Evolutionary conservation across 1,140 invertebrate species (phyloP).

Genomic region (Heliconius congener): DNA sequence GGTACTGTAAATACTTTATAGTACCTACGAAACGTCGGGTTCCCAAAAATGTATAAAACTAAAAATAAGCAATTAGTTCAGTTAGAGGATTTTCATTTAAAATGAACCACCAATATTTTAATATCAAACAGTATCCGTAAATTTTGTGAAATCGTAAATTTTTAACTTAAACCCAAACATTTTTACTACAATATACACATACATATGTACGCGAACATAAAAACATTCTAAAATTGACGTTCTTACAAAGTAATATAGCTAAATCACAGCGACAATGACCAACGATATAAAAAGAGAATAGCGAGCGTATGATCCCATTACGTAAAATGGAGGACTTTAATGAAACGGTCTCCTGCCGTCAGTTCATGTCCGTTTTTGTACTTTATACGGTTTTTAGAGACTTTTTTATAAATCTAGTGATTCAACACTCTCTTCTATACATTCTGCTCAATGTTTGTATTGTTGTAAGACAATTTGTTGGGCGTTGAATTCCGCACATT

Average conservation of each 20-base stretch:
- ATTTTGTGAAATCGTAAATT: too few relatives aligned
- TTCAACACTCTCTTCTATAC: background rate
- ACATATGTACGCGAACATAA: background rate
- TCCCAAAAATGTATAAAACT: too few relatives aligned
- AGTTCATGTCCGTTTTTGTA: constrained; percentile 41
- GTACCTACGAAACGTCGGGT: too few relatives aligned
- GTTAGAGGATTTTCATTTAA: too few relatives aligned
- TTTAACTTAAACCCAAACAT: background rate
- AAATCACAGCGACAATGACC: constrained; percentile 40
- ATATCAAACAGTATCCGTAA: too few relatives aligned
- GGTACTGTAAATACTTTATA: too few relatives aligned
- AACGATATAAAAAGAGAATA: constrained; percentile 47
- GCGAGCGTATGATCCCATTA: constrained; percentile 46
- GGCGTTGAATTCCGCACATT: background rate
- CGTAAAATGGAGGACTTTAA: constrained; percentile 47
- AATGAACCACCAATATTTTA: too few relatives aligned
- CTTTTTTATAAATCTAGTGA: background rate
- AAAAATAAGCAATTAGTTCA: too few relatives aligned
- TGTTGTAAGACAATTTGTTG: background rate
- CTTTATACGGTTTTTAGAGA: constrained; percentile 24
- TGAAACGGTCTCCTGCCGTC: constrained; percentile 43
- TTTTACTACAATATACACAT: background rate
- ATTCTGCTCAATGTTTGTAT: too few relatives aligned
- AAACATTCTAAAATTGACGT: constrained; percentile 11
- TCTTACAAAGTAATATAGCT: constrained; percentile 37